These are phyloP conservation scores for Augochlora pura DNA, from an alignment of 1,140 invertebrate species.

Conservation along the genomic window DNA sequence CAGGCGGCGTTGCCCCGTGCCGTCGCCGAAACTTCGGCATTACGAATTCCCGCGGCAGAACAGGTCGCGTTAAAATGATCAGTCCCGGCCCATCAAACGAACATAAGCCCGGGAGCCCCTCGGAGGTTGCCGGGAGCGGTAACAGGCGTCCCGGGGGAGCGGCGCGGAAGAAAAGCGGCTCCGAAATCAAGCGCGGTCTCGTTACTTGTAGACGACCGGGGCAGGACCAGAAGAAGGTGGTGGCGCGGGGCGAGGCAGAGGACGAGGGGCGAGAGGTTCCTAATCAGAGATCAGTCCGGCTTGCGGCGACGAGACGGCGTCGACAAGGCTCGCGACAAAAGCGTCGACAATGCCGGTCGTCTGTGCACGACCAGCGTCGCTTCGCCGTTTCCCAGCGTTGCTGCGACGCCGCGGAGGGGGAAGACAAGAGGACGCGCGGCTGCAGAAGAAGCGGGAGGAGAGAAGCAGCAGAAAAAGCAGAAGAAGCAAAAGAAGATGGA, in stretches of 20 bases:
- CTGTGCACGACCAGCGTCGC: not conserved
- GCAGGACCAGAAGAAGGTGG: not conserved
- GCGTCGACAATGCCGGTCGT: conserved; percentile 30
- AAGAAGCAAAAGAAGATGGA: too few species aligned
- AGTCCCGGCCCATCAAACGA: not conserved
- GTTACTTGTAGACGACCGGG: not conserved
- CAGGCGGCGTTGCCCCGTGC: not conserved
- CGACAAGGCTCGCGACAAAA: conserved; percentile 36
- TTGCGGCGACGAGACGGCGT: not conserved
- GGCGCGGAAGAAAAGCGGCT: not conserved
- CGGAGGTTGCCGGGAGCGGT: not conserved
- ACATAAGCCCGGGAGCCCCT: not conserved
- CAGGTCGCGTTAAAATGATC: conserved; percentile 25
- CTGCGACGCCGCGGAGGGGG: too few species aligned
- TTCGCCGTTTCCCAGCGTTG: too few species aligned
- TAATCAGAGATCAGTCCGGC: conserved; percentile 39
- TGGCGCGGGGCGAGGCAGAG: not conserved
- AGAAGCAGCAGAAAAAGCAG: too few species aligned
- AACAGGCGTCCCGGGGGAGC: conserved; percentile 3
- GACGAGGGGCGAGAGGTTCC: conserved; percentile 19
- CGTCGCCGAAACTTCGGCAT: not conserved
- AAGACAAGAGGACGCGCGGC: too few species aligned
- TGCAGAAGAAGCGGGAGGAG: too few species aligned
- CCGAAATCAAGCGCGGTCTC: conserved; percentile 31
- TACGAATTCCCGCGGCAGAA: not conserved